Percentiles rank a stretch among this genome's conserved stretches.
Evolutionary conservation across 2,888 invertebrate genomes (phyloP).

Genomic region (Polia nebulosa): DNA sequence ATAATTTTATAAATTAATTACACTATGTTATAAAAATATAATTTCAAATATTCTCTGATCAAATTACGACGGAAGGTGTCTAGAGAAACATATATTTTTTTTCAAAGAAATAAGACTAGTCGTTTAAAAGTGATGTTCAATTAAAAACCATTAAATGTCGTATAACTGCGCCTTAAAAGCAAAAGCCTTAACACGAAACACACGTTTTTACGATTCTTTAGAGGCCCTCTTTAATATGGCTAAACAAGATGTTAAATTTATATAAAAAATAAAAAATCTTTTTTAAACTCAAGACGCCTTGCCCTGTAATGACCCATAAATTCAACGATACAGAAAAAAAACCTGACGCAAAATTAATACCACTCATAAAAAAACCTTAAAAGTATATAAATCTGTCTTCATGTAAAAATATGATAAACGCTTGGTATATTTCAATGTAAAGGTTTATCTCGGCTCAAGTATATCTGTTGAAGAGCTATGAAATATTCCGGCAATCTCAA

Average conservation of each 20-base stretch:
- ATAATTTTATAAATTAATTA: no score
- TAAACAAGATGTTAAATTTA: neutral
- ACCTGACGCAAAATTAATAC: conserved; percentile 20
- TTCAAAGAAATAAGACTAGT: no score
- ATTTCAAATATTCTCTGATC: no score
- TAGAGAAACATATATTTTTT: no score
- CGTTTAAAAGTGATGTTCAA: no score
- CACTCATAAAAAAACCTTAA: conserved; percentile 15
- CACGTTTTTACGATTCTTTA: no score
- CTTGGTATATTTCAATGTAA: conserved; percentile 33
- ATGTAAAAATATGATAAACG: conserved; percentile 49
- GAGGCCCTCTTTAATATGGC: no score
- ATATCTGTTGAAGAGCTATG: conserved; percentile 61
- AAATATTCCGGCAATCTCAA: conserved; percentile 64
- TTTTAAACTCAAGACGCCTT: neutral
- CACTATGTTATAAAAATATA: no score
- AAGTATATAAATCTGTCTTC: conserved; percentile 19
- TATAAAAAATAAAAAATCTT: neutral
- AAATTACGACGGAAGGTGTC: no score
- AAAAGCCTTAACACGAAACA: no score
- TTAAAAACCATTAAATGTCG: no score
- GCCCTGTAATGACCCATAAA: neutral
- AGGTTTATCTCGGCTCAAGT: conserved; percentile 49
- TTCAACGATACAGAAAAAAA: neutral
- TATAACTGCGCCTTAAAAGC: no score